Evolutionary conservation across 2,113 vertebrate genomes (phyloP).

Genomic region (Pachycephala philippinensis): DNA sequence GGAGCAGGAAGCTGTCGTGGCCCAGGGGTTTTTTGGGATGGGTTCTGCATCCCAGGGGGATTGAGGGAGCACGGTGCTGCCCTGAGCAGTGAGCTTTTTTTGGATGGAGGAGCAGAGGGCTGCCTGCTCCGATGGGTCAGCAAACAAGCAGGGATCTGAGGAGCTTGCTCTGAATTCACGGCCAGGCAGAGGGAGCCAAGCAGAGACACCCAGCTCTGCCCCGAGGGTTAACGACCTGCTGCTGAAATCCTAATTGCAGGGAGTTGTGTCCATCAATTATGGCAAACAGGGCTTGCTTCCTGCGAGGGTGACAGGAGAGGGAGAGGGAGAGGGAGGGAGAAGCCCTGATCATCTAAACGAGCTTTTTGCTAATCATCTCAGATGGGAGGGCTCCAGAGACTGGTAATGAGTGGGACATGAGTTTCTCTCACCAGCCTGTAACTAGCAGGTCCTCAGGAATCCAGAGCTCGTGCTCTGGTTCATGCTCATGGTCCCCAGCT

Average conservation of each 20-base stretch:
- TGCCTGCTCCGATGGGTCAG: background rate
- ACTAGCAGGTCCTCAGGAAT: rapidly evolving
- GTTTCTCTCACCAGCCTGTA: background rate
- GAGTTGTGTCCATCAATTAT: constrained; percentile 33
- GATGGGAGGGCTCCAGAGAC: background rate
- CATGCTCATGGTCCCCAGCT: rapidly evolving
- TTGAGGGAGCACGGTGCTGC: background rate
- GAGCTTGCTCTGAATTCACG: background rate
- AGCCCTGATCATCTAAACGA: background rate
- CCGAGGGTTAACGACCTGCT: constrained; percentile 53
- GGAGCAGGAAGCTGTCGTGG: background rate
- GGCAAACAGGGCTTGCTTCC: background rate
- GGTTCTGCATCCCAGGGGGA: background rate
- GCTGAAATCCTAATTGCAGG: constrained; percentile 50
- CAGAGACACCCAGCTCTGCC: constrained; percentile 5
- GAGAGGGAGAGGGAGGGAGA: background rate
- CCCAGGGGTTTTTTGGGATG: background rate
- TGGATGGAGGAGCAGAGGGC: background rate
- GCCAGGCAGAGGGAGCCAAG: background rate
- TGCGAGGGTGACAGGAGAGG: background rate
- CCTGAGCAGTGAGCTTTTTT: background rate
- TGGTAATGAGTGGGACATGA: background rate
- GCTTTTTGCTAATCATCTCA: background rate
- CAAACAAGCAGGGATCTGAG: background rate
- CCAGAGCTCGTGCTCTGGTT: background rate